Base-by-base conservation (phyloP, 2,888 invertebrate species). In the Eupsilia transversa region DNA sequence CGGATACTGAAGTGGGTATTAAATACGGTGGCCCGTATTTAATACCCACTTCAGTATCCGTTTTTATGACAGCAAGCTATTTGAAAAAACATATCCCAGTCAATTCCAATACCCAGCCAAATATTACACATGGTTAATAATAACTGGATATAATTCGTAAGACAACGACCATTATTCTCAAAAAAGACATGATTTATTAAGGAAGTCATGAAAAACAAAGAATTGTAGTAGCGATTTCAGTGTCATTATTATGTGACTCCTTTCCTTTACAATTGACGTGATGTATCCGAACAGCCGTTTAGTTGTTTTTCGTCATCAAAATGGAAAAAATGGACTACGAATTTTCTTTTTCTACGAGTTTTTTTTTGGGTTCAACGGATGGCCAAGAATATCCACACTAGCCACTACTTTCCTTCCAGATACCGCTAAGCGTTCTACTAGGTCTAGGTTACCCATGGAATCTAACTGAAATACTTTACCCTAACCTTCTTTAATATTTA, bases 301-400 rank as follows among this genome's bases (percentile, higher is more conserved):
- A 6, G n/a, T 54, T 54, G 57, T 52, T 69, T 77, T 80, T 77
- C 59, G 49, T 57, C 46, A 35, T 68, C 10, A 60, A 35, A 59
- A 65, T 76, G 82, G 65, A 71, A 74, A 72, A 74, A 77, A 73
- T 73, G 68, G 14, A 60, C 43, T 46, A 27, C 33, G 33, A 70
- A 33, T 56, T 35, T 41, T 38, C 20, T 38, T 38, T 35, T 61
- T 20, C 20, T 10, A 38, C n/a, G 10, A 20, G 4, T 70, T 79
- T 68, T 64, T 81, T 72, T 80, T 70, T 43, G 23, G n/a, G 35
- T 46, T 65, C 70, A 68, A 49, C 33, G 49, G 17, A 52, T 41
- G 30, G 52, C 17, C 52, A 43, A 70, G n/a, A 60, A 57, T 64
- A 73, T 35, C 1, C 4, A 49, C 9, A 57, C 17, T 20, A 35